phyloP scores from a whole-genome alignment of 2,797 vertebrate genomes.

The Enoplosus armatus region DNA sequence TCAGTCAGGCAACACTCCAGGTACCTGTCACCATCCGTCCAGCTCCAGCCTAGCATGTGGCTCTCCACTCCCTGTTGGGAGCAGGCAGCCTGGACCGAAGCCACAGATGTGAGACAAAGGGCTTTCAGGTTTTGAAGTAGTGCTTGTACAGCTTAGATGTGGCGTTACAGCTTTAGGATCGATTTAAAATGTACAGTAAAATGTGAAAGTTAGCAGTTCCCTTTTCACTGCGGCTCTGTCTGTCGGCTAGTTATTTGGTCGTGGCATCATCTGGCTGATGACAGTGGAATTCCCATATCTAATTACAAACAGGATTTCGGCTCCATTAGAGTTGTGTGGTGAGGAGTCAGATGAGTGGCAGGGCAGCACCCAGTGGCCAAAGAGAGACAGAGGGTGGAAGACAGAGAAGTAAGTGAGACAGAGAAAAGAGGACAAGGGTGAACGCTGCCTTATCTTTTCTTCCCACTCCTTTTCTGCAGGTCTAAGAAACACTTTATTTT shows the following conservation, averaged over 20 bases:
- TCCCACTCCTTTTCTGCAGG: conserved; percentile 82
- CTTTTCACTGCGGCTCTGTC: conserved; percentile 31
- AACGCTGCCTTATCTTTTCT: conserved; percentile 60
- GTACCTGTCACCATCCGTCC: conserved; percentile 83
- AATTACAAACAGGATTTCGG: conserved; percentile 99
- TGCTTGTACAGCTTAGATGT: conserved; percentile 4
- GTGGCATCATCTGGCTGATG: conserved; percentile 99
- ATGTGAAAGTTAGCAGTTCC: conserved; percentile 29
- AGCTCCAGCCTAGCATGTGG: conserved; percentile 86
- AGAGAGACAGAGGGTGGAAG: conserved; percentile 67
- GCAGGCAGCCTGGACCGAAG: conserved; percentile 54
- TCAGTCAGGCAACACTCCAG: conserved; percentile 85
- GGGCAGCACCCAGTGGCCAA: conserved; percentile 91
- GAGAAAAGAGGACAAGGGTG: conserved; percentile 37
- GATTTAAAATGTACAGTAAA: neutral
- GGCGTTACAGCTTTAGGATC: neutral
- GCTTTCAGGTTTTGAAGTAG: conserved; percentile 35
- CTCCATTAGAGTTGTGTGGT: conserved; percentile 98
- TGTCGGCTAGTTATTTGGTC: conserved; percentile 63
- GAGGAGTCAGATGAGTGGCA: conserved; percentile 95
- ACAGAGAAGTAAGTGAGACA: conserved; percentile 77
- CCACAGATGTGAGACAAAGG: conserved; percentile 65
- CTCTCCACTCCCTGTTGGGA: conserved; percentile 58
- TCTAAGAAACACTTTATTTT: conserved; percentile 85
- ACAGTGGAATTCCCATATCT: conserved; percentile 99